Percentiles rank a stretch among this genome's conserved stretches.
Evolutionary conservation across 1,140 invertebrate genomes (phyloP).

Genomic region (Drosophila obscura): DNA sequence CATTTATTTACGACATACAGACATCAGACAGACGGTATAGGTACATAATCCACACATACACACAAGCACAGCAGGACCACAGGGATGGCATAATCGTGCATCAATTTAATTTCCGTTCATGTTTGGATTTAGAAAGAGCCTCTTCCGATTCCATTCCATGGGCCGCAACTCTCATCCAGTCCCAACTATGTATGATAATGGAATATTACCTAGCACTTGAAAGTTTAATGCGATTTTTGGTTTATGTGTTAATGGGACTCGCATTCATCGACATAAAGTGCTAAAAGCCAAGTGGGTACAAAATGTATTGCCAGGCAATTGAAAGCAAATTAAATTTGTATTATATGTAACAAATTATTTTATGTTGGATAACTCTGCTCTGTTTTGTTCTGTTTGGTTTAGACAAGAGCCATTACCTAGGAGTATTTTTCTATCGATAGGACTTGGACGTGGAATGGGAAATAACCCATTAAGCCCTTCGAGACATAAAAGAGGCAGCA

Average conservation of each 20-base stretch:
- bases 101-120: slow-evolving; percentile 74
- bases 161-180: not conserved
- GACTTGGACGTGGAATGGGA: too few species aligned
- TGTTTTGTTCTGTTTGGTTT: slow-evolving; percentile 1
- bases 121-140: slow-evolving; percentile 46
- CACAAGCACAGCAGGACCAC: not conserved
- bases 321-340: slow-evolving; percentile 30
- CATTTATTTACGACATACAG: slow-evolving; percentile 29
- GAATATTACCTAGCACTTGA: slow-evolving; percentile 40
- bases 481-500: too few species aligned
- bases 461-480: too few species aligned
- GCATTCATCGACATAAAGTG: slow-evolving; percentile 38
- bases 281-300: slow-evolving; percentile 41
- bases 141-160: not conserved
- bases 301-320: slow-evolving; percentile 3
- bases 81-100: slow-evolving; percentile 48
- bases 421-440: too few species aligned
- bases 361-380: slow-evolving; percentile 8
- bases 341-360: not conserved
- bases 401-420: slow-evolving; percentile 4
- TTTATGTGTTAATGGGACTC: slow-evolving; percentile 64
- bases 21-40: not conserved
- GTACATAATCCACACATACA: slow-evolving; percentile 19
- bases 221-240: slow-evolving; percentile 42
- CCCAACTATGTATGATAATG: slow-evolving; percentile 37